Evolutionary conservation across 2,797 vertebrate genomes (phyloP).

Genomic region (Anableps anableps): DNA sequence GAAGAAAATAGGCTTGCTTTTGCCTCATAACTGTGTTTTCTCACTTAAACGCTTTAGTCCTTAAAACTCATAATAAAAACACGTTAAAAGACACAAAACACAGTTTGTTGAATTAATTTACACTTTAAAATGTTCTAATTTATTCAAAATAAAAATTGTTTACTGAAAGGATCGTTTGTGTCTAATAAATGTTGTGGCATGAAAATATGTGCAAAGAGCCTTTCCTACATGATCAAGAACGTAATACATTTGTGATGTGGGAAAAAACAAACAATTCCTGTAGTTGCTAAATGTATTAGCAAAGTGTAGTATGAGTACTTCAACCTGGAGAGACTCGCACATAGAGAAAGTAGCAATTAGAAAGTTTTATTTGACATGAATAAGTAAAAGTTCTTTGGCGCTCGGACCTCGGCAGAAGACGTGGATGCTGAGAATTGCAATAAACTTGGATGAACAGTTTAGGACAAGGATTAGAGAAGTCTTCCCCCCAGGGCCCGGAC

Average conservation of each 20-base stretch:
- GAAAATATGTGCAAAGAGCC: neutral
- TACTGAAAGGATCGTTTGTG: neutral
- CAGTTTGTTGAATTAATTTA: neutral
- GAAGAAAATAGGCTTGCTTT: constrained; percentile 1
- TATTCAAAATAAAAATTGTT: neutral
- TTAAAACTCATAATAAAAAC: constrained; percentile 12
- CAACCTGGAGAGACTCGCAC: too few relatives aligned
- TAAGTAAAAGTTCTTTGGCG: too few relatives aligned
- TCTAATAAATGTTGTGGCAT: neutral
- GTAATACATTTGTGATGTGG: neutral
- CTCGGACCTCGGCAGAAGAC: too few relatives aligned
- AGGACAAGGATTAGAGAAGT: too few relatives aligned
- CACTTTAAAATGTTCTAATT: neutral
- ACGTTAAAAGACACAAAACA: neutral
- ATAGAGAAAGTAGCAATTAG: too few relatives aligned
- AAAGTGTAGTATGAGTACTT: neutral
- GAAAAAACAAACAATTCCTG: neutral
- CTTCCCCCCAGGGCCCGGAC: too few relatives aligned
- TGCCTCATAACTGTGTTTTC: constrained; percentile 17
- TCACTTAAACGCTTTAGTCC: constrained; percentile 8
- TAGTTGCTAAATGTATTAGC: neutral
- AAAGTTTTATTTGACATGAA: too few relatives aligned
- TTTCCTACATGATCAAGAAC: neutral
- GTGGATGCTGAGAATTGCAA: too few relatives aligned
- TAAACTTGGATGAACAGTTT: too few relatives aligned